Percentiles rank a stretch among this genome's conserved stretches.
phyloP scores from a whole-genome alignment of 2,888 invertebrate genomes.

The Cephus pygmeus region DNA sequence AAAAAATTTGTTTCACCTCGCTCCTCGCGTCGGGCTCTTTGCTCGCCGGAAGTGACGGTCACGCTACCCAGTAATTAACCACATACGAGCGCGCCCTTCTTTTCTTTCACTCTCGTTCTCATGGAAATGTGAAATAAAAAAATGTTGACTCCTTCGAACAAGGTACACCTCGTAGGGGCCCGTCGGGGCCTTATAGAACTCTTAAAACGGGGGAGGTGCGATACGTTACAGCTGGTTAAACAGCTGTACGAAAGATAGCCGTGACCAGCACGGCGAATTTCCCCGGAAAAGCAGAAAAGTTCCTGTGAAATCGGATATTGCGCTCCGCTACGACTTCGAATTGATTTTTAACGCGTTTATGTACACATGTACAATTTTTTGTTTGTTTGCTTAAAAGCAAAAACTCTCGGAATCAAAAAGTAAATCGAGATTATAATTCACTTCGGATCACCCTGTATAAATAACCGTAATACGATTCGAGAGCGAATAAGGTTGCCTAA shows the following conservation, averaged over 20 bases:
- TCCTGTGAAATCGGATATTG: constrained; percentile 37
- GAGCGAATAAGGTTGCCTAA: not conserved
- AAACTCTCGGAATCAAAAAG: not conserved
- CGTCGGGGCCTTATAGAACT: not conserved
- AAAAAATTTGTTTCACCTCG: not conserved
- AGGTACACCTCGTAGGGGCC: constrained; percentile 1
- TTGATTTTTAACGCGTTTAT: not conserved
- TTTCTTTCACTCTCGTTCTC: not conserved
- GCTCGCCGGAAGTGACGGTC: constrained; percentile 11
- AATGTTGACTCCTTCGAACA: not conserved
- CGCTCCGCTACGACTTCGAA: not conserved
- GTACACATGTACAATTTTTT: not conserved
- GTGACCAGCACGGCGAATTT: constrained; percentile 46
- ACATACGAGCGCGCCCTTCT: constrained; percentile 10
- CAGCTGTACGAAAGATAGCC: constrained; percentile 46
- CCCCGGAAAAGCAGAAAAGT: constrained; percentile 33
- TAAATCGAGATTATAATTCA: not conserved
- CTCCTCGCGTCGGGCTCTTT: not conserved
- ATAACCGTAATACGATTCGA: not conserved
- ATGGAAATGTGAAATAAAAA: not conserved
- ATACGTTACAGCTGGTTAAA: constrained; percentile 53
- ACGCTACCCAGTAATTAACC: constrained; percentile 8
- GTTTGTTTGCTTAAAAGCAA: not conserved
- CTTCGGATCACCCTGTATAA: not conserved
- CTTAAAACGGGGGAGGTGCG: constrained; percentile 24